Conservation (phyloP, 2,888 invertebrate species). For the Diplazon laetatorius region DNA sequence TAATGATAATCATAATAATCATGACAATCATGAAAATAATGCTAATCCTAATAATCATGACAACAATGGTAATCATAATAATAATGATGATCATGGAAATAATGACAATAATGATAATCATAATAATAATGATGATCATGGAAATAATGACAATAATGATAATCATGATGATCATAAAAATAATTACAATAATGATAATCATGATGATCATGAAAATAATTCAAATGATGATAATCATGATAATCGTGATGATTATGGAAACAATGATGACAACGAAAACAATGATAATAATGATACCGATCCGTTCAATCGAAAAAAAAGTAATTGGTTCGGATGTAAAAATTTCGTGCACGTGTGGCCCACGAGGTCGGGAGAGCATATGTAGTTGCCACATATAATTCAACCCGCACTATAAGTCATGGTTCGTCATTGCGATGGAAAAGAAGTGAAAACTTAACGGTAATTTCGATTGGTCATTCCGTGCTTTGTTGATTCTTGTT, state of each 20-base stretch:
- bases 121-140: neutral
- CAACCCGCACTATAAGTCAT: slow-evolving; percentile 41
- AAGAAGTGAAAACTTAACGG: slow-evolving; percentile 61
- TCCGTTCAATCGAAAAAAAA: neutral
- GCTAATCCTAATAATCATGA: too few relatives aligned
- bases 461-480: slow-evolving; percentile 58
- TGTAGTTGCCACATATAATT: slow-evolving; percentile 14
- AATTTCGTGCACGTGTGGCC: slow-evolving; percentile 50
- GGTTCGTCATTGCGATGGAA: slow-evolving; percentile 38
- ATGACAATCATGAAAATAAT: neutral
- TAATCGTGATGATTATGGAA: neutral
- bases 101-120: slow-evolving; percentile 26
- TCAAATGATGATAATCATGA: slow-evolving; percentile 21
- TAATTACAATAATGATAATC: slow-evolving; percentile 14
- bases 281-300: slow-evolving; percentile 7
- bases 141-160: too few relatives aligned
- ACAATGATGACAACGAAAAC: too few relatives aligned
- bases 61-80: slow-evolving; percentile 7
- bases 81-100: neutral
- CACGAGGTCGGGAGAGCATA: slow-evolving; percentile 21
- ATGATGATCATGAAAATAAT: neutral
- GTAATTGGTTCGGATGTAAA: slow-evolving; percentile 49
- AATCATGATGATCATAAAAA: neutral
- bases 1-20: slow-evolving; percentile 4
- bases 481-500: slow-evolving; percentile 40